Evolutionary conservation across 2,113 vertebrate species (phyloP), one percentile per base, ranked within the genome.

Genomic region (Origma solitaria): DNA sequence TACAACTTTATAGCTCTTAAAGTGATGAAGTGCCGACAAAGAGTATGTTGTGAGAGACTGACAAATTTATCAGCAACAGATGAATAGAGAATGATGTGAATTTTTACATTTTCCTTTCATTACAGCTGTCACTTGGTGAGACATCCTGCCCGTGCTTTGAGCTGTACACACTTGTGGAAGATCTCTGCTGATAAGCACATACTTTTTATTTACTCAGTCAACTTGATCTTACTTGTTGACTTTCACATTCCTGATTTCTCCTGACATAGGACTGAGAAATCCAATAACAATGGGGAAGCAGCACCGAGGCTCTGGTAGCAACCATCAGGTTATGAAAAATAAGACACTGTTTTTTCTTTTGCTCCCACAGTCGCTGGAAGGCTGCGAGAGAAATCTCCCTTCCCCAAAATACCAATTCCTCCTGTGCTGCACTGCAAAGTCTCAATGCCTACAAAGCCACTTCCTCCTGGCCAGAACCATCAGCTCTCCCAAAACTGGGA

Each of bases 181-280:
- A 95, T 94, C 92, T 88, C 77, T 83, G 82, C 90, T 68, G 93
- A 95, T 95, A 96, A 94, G 79, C 79, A 78, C 82, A 45, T 49
- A 83, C 60, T 94, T 94, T 60, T 62, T 88, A 87, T 91, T 95
- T 90, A 80, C 75, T 83, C 64, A n/a, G 82, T n/a, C 68, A 95
- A 96, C 86, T 82, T 53, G 82, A 94, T 87, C 88, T 85, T 66
- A 61, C 80, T 82, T 82, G 69, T 91, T 96, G 77, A 57, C 72
- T 96, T 92, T 60, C 7, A n/a, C 65, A 84, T 89, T 92, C 92
- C 89, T 84, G 60, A 87, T 64, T 86, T 61, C 81, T 88, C 91
- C 22, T 68, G 83, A 60, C 72, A 60, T 3, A 20, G 6, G 76
- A 51, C 62, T 69, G 69, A 75, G 77, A 84, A 79, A 66, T 86